Evolutionary conservation across 2,797 vertebrate species (phyloP).

Genomic region (Leucoraja ocellata): DNA sequence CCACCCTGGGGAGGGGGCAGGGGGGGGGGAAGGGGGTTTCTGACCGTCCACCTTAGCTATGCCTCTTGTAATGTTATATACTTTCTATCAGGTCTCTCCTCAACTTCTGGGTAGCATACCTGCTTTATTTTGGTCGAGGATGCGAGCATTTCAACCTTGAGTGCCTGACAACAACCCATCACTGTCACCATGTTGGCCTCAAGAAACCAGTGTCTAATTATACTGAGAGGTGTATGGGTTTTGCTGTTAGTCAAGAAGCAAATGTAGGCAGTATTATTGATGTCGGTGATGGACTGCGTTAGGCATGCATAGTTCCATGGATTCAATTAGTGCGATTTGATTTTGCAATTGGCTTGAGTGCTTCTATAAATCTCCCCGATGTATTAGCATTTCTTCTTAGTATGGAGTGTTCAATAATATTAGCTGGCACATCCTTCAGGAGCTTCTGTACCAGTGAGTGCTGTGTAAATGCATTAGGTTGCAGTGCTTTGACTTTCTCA

Average conservation of each 20-base stretch:
- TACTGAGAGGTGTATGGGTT: not conserved
- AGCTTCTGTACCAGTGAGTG: not conserved
- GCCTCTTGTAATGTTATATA: too few relatives aligned
- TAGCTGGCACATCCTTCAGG: not conserved
- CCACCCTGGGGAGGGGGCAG: too few relatives aligned
- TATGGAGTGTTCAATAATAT: slow-evolving; percentile 1
- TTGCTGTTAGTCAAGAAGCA: not conserved
- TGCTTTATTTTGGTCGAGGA: not conserved
- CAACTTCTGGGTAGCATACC: not conserved
- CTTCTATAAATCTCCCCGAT: slow-evolving; percentile 13
- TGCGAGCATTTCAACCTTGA: not conserved
- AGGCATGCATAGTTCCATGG: not conserved
- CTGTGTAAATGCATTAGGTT: slow-evolving; percentile 26
- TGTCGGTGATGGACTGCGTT: not conserved
- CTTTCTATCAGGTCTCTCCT: not conserved
- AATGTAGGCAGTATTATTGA: not conserved
- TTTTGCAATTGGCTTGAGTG: slow-evolving; percentile 26
- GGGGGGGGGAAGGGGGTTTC: too few relatives aligned
- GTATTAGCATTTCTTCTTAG: slow-evolving; percentile 18
- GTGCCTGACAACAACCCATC: not conserved
- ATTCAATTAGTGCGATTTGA: slow-evolving; percentile 36
- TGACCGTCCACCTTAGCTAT: too few relatives aligned
- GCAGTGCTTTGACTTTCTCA: not conserved
- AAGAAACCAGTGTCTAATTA: not conserved
- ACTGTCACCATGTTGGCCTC: too few relatives aligned